Evolutionary conservation across 2,797 vertebrate species (phyloP).

Genomic region (Onychomys arenicola): DNA sequence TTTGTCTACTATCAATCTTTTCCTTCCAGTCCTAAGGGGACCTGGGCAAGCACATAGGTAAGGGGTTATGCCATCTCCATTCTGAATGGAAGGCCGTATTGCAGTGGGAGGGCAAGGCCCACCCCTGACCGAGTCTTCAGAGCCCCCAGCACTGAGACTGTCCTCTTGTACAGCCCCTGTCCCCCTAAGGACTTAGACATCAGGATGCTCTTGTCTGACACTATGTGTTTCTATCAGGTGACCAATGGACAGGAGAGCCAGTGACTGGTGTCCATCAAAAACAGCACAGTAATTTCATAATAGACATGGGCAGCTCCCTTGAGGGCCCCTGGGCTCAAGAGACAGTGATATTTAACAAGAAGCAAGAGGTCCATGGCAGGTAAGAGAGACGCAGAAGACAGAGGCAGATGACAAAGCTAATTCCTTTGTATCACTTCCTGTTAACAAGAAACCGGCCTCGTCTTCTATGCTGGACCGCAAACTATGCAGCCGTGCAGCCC

Average conservation of each 20-base stretch:
- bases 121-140: background rate
- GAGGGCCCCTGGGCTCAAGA: background rate
- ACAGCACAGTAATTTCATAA: background rate
- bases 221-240: background rate
- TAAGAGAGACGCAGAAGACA: background rate
- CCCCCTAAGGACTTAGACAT: background rate
- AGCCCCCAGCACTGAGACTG: background rate
- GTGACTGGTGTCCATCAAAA: background rate
- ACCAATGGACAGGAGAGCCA: background rate
- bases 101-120: background rate
- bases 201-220: no score
- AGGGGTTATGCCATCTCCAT: fast-evolving
- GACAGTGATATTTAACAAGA: background rate
- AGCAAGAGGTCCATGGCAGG: background rate
- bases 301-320: background rate
- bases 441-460: background rate
- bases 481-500: no score
- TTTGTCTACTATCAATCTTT: background rate
- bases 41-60: background rate
- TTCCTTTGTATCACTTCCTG: no score
- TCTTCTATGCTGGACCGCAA: background rate
- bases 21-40: fast-evolving
- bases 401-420: no score
- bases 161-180: fast-evolving
- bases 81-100: fast-evolving